Evolutionary conservation across 2,113 vertebrate genomes (phyloP), one percentile per base, ranked within the genome.

Genomic region (Nycticryphes semicollaris): DNA sequence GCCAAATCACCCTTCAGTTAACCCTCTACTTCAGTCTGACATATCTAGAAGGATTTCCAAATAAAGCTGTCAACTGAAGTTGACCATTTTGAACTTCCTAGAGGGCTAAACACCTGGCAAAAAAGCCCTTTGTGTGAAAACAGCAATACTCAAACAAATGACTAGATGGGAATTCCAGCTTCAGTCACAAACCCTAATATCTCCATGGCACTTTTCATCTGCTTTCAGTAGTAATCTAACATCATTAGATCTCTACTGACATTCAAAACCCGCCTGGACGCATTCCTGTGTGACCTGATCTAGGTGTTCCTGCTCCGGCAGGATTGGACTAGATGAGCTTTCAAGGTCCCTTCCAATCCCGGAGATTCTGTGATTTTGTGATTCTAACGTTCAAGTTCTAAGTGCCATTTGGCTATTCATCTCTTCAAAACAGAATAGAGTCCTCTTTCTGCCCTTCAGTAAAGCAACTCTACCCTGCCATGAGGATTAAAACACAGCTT

Each of bases 41-140:
- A 17, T 35, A 77, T 69, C 59, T 74, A 62, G 87, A 80, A 92
- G 75, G 20, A 22, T 41, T 95, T 94, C 82, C 90, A 96, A 93
- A 93, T 39, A 82, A 75, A 94, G 63, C 82, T 84, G 72, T 74
- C 82, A 84, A 54, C 54, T 51, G 47, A 82, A 84, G n/a, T 12
- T 88, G 84, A 85, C 89, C 90, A 93, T 57, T 82, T 11, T 90
- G 81, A 94, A 74, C 50, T 66, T 96, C 92, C 84, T 75, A 78
- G 84, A 90, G 91, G 84, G 84, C 51, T 76, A 76, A 90, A 90
- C 50, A 85, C 84, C 80, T 95, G 92, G 43, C 56, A 88, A 66
- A 60, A 94, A 77, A 87, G 54, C 20, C 64, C 47, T 90, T 79
- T 77, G 91, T 54, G 54, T 75, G 64, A 73, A 73, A 95, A 93